phyloP scores from a whole-genome alignment of 2,113 vertebrate genomes.

The Scatophagus argus region DNA sequence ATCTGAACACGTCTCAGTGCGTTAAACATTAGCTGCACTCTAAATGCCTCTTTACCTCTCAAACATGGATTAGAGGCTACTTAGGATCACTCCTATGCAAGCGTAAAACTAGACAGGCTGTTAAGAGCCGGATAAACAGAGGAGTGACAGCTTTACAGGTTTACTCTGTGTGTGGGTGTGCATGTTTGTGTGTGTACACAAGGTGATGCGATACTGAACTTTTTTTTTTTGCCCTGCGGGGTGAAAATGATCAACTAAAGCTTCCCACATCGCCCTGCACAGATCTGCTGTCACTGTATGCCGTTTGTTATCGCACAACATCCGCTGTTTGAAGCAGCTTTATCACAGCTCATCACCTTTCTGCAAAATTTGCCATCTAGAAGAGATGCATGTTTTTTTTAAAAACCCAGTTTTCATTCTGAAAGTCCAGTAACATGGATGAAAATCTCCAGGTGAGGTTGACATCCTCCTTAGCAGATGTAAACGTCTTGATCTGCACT shows the following conservation, averaged over 20 bases:
- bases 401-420: neutral
- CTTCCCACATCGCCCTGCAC: neutral
- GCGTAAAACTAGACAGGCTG: conserved; percentile 54
- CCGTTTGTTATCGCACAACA: neutral
- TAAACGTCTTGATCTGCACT: neutral
- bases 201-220: neutral
- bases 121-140: conserved; percentile 30
- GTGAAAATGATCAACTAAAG: neutral
- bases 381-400: neutral
- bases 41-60: conserved; percentile 58
- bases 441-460: neutral
- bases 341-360: neutral
- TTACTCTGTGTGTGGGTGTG: conserved; percentile 11
- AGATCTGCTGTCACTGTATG: neutral
- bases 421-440: neutral
- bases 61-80: conserved; percentile 62
- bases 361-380: neutral
- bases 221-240: conserved; percentile 1
- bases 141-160: conserved; percentile 46
- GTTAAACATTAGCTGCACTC: conserved; percentile 76
- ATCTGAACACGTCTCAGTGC: conserved; percentile 33
- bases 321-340: neutral
- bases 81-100: conserved; percentile 40
- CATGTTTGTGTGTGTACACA: neutral
- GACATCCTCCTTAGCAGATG: neutral